Percentiles rank a stretch among this genome's conserved stretches.
These are phyloP conservation scores for Pachyseris speciosa DNA, from an alignment of 64 coral and sea anemone species.

Conservation along the genomic window DNA sequence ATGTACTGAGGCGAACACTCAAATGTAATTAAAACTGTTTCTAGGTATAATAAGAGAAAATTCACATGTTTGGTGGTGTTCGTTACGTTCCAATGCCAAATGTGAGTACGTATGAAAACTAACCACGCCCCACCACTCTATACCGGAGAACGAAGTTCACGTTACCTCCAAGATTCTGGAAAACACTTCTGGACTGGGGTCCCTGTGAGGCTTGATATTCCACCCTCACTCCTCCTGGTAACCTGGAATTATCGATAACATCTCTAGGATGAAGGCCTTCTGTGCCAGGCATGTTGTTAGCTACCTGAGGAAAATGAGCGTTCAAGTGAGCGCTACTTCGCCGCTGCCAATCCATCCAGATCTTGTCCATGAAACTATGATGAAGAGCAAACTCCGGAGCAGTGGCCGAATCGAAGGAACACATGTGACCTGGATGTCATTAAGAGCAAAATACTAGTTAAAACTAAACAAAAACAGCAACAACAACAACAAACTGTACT, in stretches of 20 bases:
- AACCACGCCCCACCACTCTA: no score
- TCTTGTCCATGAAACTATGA: constrained; percentile 65
- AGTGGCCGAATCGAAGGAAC: constrained; percentile 36
- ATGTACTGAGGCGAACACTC: no score
- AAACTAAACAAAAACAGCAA: no score
- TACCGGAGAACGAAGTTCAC: no score
- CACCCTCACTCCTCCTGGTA: constrained; percentile 47
- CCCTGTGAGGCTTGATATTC: background rate
- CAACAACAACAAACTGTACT: no score
- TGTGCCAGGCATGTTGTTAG: background rate
- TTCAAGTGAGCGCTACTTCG: background rate
- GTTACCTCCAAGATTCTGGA: background rate
- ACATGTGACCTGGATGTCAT: constrained; percentile 23
- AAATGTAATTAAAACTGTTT: no score
- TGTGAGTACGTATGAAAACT: no score
- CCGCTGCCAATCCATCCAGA: constrained; percentile 64
- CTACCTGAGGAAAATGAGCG: background rate
- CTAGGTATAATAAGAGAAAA: no score
- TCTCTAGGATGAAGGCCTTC: background rate
- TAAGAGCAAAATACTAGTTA: no score
- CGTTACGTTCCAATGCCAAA: no score
- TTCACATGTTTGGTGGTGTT: no score
- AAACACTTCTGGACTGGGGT: background rate
- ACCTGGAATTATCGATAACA: constrained; percentile 13
- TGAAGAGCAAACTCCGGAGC: constrained; percentile 63